phyloP scores from a whole-genome alignment of 2,888 invertebrate genomes.

The Cheilosia pagana region DNA sequence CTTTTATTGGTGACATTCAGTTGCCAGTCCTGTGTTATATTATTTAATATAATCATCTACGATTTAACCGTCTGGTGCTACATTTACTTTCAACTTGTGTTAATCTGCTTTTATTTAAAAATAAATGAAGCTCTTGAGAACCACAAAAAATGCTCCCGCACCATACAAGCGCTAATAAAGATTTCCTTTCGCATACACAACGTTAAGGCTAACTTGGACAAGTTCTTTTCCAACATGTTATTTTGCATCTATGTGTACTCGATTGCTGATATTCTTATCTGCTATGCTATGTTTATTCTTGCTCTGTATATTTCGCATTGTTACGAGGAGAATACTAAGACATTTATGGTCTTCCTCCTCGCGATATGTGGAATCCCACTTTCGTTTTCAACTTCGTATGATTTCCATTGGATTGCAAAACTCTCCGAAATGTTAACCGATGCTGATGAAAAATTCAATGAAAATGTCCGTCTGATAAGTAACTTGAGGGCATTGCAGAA shows the following conservation, averaged over 20 bases:
- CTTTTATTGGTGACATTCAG: too few relatives aligned
- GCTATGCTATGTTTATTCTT: too few relatives aligned
- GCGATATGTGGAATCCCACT: not conserved
- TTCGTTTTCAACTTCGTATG: not conserved
- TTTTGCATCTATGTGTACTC: not conserved
- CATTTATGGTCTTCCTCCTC: too few relatives aligned
- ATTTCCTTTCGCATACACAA: too few relatives aligned
- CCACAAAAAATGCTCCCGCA: not conserved
- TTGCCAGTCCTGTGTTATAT: too few relatives aligned
- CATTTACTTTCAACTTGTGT: not conserved
- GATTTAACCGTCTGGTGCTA: not conserved
- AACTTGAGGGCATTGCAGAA: not conserved
- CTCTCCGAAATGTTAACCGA: conserved; percentile 5
- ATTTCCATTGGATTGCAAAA: not conserved
- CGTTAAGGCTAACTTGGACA: not conserved
- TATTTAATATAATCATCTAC: too few relatives aligned
- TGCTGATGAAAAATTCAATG: not conserved
- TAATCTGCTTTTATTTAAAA: not conserved
- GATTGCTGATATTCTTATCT: not conserved
- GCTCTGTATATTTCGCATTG: too few relatives aligned
- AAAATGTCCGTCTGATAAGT: not conserved
- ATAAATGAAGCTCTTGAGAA: not conserved
- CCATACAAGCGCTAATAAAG: not conserved
- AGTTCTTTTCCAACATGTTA: conserved; percentile 1
- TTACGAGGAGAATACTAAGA: too few relatives aligned